phyloP scores from a whole-genome alignment of 2,888 invertebrate genomes.

The Tortrix viridana region DNA sequence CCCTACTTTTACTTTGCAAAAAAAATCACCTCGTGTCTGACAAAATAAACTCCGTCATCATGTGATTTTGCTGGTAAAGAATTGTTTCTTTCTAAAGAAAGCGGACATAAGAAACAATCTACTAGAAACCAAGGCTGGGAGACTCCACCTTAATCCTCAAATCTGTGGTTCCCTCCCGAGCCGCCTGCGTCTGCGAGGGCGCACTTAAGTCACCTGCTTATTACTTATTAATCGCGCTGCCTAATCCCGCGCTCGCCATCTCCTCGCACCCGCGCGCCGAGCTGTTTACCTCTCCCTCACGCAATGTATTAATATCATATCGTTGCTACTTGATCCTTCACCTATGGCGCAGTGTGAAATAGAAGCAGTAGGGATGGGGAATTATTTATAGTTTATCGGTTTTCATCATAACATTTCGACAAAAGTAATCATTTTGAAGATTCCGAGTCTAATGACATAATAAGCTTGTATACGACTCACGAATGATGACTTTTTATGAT shows the following conservation, averaged over 20 bases:
- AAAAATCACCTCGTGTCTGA: too few relatives aligned
- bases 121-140: background rate
- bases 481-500: too few relatives aligned
- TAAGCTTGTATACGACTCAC: too few relatives aligned
- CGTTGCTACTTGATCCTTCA: constrained; percentile 25
- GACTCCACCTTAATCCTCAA: constrained; percentile 8
- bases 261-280: background rate
- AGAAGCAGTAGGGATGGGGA: background rate
- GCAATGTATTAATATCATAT: constrained; percentile 23
- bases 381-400: background rate
- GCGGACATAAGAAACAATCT: background rate
- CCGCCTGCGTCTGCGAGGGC: constrained; percentile 26
- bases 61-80: too few relatives aligned
- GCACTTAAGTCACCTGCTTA: constrained; percentile 47
- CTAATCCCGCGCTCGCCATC: constrained; percentile 6
- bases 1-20: too few relatives aligned
- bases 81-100: too few relatives aligned
- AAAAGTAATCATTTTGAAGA: background rate
- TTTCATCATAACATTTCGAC: background rate
- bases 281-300: background rate
- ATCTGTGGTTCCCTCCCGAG: constrained; percentile 7
- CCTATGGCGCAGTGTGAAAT: constrained; percentile 5
- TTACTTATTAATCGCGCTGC: constrained; percentile 40
- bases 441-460: too few relatives aligned
- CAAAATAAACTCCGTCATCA: too few relatives aligned